These are phyloP conservation scores for Zaprionus obscuricornis DNA, from an alignment of 2,888 invertebrate species.

Conservation along the genomic window DNA sequence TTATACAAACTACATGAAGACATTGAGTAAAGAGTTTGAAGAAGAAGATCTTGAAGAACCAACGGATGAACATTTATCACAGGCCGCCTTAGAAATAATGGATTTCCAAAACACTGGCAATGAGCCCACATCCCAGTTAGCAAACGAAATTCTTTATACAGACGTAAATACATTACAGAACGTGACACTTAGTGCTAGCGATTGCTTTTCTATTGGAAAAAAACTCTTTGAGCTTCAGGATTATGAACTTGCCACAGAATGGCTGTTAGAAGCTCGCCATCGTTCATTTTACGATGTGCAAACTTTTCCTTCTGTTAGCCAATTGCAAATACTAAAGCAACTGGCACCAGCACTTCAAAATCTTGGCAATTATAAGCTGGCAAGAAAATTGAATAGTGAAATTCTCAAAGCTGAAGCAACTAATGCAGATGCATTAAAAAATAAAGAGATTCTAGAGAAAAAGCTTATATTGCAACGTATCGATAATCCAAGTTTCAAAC, in stretches of 20 bases:
- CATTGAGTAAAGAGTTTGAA: background rate
- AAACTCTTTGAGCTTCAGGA: slow-evolving; percentile 35
- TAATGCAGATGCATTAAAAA: slow-evolving; percentile 39
- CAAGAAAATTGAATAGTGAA: slow-evolving; percentile 55
- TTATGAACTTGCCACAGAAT: slow-evolving; percentile 54
- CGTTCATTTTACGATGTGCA: background rate
- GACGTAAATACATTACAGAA: slow-evolving; percentile 84
- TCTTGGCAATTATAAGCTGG: slow-evolving; percentile 58
- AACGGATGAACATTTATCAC: slow-evolving; percentile 92
- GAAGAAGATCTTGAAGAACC: slow-evolving; percentile 14
- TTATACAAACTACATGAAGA: slow-evolving; percentile 1
- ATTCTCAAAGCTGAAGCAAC: slow-evolving; percentile 49
- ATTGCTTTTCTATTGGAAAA: slow-evolving; percentile 61
- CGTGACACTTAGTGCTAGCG: slow-evolving; percentile 52
- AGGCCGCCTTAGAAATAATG: slow-evolving; percentile 94
- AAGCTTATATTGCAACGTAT: slow-evolving; percentile 31
- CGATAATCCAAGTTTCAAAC: background rate
- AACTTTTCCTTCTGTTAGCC: slow-evolving; percentile 32
- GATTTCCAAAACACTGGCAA: slow-evolving; percentile 95
- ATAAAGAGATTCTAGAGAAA: slow-evolving; percentile 15
- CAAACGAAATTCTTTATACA: slow-evolving; percentile 90
- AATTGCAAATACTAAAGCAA: slow-evolving; percentile 45
- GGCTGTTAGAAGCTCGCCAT: slow-evolving; percentile 60
- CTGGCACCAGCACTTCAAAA: slow-evolving; percentile 32
- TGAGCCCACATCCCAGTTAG: slow-evolving; percentile 91